Conservation (phyloP, 23 tunicate genomes). For the Styela clava region DNA sequence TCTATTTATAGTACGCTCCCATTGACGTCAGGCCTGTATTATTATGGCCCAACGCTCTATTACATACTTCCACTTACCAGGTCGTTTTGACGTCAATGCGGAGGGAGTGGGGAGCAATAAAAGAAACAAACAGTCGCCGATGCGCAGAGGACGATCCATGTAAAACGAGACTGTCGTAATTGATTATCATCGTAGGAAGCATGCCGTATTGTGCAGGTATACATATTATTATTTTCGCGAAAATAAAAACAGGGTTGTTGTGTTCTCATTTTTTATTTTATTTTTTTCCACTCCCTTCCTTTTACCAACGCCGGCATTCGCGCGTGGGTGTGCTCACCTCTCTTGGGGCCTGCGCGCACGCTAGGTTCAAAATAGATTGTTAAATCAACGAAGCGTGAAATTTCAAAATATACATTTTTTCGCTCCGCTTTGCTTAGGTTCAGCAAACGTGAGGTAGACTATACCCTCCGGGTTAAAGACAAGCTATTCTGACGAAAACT, state of each 20-base stretch:
- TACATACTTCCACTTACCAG: constrained; percentile 29
- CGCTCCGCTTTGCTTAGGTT: no score
- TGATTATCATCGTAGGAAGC: constrained; percentile 6
- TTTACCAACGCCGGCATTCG: not conserved
- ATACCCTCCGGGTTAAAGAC: no score
- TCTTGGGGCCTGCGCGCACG: not conserved
- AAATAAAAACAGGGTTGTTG: not conserved
- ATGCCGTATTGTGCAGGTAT: constrained; percentile 5
- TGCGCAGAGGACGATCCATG: not conserved
- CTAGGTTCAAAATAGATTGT: not conserved
- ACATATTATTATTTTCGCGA: no score
- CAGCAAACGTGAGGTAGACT: no score
- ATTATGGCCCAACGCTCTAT: constrained; percentile 24
- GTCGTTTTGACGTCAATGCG: constrained; percentile 36
- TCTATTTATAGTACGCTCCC: constrained; percentile 27
- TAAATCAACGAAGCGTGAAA: not conserved
- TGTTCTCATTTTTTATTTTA: not conserved
- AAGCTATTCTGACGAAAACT: no score
- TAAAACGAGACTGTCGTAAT: constrained; percentile 12
- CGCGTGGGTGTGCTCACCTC: not conserved
- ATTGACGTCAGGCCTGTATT: constrained; percentile 39
- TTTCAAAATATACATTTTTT: not conserved
- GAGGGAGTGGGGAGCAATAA: constrained; percentile 25
- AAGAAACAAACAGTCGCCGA: constrained; percentile 9
- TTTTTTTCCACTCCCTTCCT: not conserved